Evolutionary conservation across 2,797 vertebrate genomes (phyloP).

Genomic region (Psittacula echo): DNA sequence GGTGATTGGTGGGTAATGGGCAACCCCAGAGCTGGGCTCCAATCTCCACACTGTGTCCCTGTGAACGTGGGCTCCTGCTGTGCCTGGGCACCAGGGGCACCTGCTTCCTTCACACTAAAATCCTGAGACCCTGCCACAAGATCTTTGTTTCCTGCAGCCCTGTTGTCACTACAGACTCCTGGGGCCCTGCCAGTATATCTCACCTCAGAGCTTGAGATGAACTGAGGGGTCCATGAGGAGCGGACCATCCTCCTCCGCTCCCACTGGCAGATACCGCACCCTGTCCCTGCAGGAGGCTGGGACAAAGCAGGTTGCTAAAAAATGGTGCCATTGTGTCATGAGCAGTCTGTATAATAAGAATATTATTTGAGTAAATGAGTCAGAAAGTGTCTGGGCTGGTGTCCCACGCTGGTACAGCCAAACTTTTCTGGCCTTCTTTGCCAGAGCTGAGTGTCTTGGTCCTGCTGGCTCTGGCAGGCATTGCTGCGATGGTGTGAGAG

Average conservation of each 20-base stretch:
- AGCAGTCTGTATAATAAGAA: slow-evolving; percentile 51
- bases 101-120: neutral
- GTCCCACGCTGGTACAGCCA: slow-evolving; percentile 35
- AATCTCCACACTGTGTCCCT: rapidly evolving
- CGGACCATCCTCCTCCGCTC: neutral
- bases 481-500: neutral
- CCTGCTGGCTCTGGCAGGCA: neutral
- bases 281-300: rapidly evolving
- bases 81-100: neutral
- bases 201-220: rapidly evolving
- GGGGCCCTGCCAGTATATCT: rapidly evolving
- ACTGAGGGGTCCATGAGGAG: neutral
- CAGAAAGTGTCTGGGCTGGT: slow-evolving; percentile 49
- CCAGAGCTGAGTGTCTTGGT: neutral
- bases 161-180: neutral
- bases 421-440: slow-evolving; percentile 7
- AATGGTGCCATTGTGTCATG: slow-evolving; percentile 58
- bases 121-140: neutral
- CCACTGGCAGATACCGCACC: neutral
- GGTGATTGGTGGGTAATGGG: rapidly evolving
- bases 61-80: rapidly evolving
- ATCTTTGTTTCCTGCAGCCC: neutral
- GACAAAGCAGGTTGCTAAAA: slow-evolving; percentile 53
- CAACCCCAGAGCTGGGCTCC: neutral
- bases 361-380: slow-evolving; percentile 61